Percentiles rank a stretch among this genome's conserved stretches.
Conservation (phyloP, 2,888 invertebrate genomes). For the Agonopterix arenella region DNA sequence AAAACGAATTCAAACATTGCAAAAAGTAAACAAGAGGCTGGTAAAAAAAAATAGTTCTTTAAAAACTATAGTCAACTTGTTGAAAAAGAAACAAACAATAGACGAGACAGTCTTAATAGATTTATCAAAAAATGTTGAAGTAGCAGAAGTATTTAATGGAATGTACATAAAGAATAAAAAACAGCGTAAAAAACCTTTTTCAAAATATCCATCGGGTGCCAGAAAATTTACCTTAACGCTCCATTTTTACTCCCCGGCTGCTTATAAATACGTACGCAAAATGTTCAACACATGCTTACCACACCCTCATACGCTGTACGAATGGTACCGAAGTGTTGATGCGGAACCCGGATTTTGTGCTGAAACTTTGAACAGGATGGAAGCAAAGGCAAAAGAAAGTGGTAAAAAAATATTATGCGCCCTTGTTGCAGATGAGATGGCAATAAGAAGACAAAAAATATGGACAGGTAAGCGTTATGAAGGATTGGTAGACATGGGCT, state of each 20-base stretch:
- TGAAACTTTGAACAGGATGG: too few species aligned
- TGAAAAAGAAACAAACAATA: constrained; percentile 4
- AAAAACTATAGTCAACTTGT: constrained; percentile 1
- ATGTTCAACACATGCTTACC: constrained; percentile 5
- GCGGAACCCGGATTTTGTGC: constrained; percentile 5
- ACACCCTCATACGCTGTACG: constrained; percentile 2
- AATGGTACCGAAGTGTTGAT: constrained; percentile 5
- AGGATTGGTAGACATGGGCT: too few species aligned
- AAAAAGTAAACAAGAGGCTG: constrained; percentile 2
- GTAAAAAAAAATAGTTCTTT: constrained; percentile 3
- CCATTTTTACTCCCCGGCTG: constrained; percentile 7
- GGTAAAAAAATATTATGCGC: too few species aligned
- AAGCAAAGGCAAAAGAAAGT: too few species aligned
- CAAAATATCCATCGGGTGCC: too few species aligned
- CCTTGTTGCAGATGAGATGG: too few species aligned
- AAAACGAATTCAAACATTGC: constrained; percentile 1
- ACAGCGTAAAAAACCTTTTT: too few species aligned
- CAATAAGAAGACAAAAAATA: too few species aligned
- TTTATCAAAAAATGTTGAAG: constrained; percentile 4
- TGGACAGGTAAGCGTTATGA: too few species aligned
- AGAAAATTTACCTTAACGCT: neutral
- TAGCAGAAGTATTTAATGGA: constrained; percentile 4
- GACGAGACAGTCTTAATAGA: constrained; percentile 4
- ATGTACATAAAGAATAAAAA: constrained; percentile 1
- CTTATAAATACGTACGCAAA: constrained; percentile 4